Evolutionary conservation across 2,797 vertebrate species (phyloP), one percentile per base, ranked within the genome.

Genomic region (Sphenodon punctatus): DNA sequence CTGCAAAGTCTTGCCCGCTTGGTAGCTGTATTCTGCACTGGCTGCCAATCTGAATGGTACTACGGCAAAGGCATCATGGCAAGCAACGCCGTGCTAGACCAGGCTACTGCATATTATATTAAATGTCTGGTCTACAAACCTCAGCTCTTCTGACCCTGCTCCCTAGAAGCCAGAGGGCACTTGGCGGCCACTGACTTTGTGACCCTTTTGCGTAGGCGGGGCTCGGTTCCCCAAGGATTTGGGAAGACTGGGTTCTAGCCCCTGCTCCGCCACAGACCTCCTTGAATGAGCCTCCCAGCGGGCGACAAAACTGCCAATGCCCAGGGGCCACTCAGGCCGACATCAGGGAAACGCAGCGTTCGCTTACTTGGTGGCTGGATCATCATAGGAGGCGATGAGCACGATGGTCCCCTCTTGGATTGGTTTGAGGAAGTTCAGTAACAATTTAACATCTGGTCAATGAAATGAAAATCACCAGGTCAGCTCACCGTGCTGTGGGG

Each of bases 341-440:
- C n/a, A n/a, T n/a, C n/a, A n/a, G n/a, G n/a, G n/a, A n/a, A n/a
- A n/a, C n/a, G n/a, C n/a, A n/a, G n/a, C n/a, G 38, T 70, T 60
- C 69, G 95, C 97, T 96, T 93, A 99, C 98, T 95, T 97, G 92
- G 89, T 88, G 76, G 95, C 94, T 38, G 96, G 89, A 17, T 99
- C 97, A 8, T 97, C 95, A 0, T 94, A 98, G 25, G 98, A 97
- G 65, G 97, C 97, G 30, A 93, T 80, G 75, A 99, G 85, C 68
- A 98, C 88, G 2, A 98, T 92, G 38, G 69, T 93, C 78, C 95
- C 95, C 0, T 39, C 73, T 46, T 95, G 51, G 71, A 98, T 94
- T 3, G 16, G 48, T 68, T 90, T 94, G 69, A 99, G 91, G 88
- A 96, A 98, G 1, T 46, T 27, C 41, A 94, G 42, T 49, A 98